Conservation (phyloP, 2,113 vertebrate species). For the Atherinomorus stipes region DNA sequence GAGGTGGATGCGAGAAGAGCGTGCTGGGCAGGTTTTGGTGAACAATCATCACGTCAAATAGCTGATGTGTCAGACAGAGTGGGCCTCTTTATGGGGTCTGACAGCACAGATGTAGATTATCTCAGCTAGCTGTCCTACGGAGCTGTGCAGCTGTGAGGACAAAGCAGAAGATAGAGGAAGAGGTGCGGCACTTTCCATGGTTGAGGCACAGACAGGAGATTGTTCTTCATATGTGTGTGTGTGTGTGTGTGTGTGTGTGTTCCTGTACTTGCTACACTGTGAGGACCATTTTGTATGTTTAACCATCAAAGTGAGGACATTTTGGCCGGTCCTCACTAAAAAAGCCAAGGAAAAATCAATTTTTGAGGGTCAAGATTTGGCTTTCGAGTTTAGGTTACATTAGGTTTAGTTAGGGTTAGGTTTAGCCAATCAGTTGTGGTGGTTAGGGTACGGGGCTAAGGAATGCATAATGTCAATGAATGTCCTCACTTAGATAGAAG, state of each 20-base stretch:
- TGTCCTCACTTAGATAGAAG: too few relatives aligned
- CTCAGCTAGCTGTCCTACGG: slow-evolving; percentile 8
- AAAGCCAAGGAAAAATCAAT: too few relatives aligned
- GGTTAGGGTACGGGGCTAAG: too few relatives aligned
- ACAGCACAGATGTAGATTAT: slow-evolving; percentile 18
- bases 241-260: slow-evolving; percentile 15
- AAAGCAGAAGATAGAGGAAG: slow-evolving; percentile 18
- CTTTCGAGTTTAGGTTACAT: too few relatives aligned
- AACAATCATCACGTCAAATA: neutral
- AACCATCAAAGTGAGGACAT: too few relatives aligned
- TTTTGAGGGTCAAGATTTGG: too few relatives aligned
- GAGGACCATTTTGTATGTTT: too few relatives aligned
- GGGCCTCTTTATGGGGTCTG: neutral
- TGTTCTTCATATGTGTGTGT: slow-evolving; percentile 20
- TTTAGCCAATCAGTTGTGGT: too few relatives aligned
- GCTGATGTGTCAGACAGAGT: neutral
- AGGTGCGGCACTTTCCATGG: slow-evolving; percentile 22
- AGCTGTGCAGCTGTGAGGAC: neutral
- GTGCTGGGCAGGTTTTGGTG: neutral
- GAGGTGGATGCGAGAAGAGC: neutral
- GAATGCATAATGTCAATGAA: too few relatives aligned
- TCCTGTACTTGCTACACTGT: too few relatives aligned
- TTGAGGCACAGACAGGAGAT: slow-evolving; percentile 50
- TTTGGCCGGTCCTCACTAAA: too few relatives aligned
- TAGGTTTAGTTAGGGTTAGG: too few relatives aligned